phyloP scores from a whole-genome alignment of 2,797 vertebrate species.

The Pangasius djambal region DNA sequence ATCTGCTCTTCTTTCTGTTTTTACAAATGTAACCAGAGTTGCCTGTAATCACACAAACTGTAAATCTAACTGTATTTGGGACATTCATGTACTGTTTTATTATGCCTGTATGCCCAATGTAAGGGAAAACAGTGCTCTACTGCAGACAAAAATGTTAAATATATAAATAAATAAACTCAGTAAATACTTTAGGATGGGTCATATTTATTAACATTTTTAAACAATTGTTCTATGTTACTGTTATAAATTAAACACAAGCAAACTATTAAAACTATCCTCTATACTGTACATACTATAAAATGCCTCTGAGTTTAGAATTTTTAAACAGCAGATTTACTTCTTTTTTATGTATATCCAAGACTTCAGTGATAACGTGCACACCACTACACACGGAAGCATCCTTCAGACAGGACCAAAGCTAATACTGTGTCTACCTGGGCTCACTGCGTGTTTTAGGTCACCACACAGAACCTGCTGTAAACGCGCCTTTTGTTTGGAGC shows the following conservation, averaged over 20 bases:
- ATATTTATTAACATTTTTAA: neutral
- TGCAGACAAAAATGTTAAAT: neutral
- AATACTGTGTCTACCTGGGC: neutral
- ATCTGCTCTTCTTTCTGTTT: neutral
- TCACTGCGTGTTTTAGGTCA: neutral
- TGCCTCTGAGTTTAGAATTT: neutral
- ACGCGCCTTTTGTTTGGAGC: constrained; percentile 56
- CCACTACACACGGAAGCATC: neutral
- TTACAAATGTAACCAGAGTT: neutral
- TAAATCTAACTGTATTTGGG: neutral
- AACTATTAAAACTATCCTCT: neutral
- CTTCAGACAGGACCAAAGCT: neutral
- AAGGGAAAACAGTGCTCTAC: neutral
- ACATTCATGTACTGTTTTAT: neutral
- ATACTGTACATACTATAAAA: neutral
- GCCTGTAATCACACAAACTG: neutral
- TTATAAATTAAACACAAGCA: neutral
- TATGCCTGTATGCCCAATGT: neutral
- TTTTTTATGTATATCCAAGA: neutral
- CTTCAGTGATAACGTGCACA: neutral
- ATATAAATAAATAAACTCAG: neutral
- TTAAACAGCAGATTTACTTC: neutral
- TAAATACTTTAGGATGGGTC: neutral
- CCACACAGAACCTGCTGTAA: constrained; percentile 70
- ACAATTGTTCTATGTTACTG: neutral